Evolutionary conservation across 2,888 invertebrate species (phyloP).

Genomic region (Keiferia lycopersicella): DNA sequence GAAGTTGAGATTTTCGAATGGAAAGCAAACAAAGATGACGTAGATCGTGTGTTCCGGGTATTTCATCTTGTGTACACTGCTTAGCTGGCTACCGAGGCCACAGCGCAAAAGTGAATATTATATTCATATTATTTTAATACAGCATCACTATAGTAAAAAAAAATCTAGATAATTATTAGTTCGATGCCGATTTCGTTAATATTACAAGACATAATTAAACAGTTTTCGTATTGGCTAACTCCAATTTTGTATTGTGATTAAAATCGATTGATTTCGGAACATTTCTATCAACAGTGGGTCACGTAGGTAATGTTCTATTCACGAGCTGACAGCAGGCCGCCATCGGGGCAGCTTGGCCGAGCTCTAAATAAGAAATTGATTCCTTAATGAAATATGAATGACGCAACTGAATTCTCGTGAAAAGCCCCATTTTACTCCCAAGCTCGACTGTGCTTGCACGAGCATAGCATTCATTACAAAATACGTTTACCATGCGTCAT

Average conservation of each 20-base stretch:
- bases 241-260: not conserved
- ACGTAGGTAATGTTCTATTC: slow-evolving; percentile 9
- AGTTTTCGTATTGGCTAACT: not conserved
- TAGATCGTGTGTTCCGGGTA: not conserved
- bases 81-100: not conserved
- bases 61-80: not conserved
- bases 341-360: not conserved
- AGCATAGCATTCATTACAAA: slow-evolving; percentile 8
- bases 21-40: slow-evolving; percentile 7
- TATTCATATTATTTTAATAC: too few relatives aligned
- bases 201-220: not conserved
- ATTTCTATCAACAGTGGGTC: not conserved
- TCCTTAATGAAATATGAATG: slow-evolving; percentile 19
- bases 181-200: not conserved
- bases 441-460: not conserved
- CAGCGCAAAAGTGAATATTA: not conserved
- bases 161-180: too few relatives aligned
- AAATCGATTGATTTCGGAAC: not conserved
- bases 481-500: slow-evolving; percentile 27
- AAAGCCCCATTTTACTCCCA: slow-evolving; percentile 8
- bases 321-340: slow-evolving; percentile 2
- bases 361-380: slow-evolving; percentile 23
- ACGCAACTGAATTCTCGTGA: not conserved
- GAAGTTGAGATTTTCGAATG: slow-evolving; percentile 1
- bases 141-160: too few relatives aligned